Percentiles rank a stretch among this genome's conserved stretches.
Evolutionary conservation across 2,888 invertebrate genomes (phyloP).

Genomic region (Cerastoderma edule): DNA sequence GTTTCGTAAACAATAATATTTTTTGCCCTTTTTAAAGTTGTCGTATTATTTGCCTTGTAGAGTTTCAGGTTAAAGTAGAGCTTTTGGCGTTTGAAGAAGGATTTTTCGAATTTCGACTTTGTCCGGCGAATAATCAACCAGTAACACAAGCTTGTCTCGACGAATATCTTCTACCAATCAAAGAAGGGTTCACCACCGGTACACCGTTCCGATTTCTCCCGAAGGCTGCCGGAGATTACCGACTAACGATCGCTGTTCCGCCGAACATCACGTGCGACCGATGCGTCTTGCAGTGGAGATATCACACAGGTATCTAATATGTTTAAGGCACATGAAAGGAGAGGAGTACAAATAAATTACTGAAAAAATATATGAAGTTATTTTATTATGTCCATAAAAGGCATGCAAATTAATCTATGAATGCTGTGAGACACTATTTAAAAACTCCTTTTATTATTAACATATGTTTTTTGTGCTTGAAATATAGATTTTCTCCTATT

Average conservation of each 20-base stretch:
- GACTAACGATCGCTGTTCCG: constrained; percentile 50
- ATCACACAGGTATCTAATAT: constrained; percentile 51
- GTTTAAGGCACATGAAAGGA: too few species aligned
- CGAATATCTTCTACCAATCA: constrained; percentile 52
- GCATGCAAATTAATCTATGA: too few species aligned
- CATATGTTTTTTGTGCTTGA: too few species aligned
- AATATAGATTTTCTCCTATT: too few species aligned
- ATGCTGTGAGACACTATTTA: too few species aligned
- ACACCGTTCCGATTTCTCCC: constrained; percentile 57
- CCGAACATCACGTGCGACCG: constrained; percentile 51
- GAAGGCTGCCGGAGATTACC: constrained; percentile 54
- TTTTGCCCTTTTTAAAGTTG: too few species aligned
- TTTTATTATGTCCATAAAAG: too few species aligned
- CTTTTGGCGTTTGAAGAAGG: constrained; percentile 43
- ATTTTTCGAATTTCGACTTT: constrained; percentile 56
- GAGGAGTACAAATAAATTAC: too few species aligned
- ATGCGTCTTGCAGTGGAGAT: constrained; percentile 60
- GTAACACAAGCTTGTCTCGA: constrained; percentile 57
- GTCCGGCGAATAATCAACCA: constrained; percentile 35
- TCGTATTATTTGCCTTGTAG: too few species aligned
- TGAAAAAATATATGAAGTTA: too few species aligned
- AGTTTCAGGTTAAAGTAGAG: constrained; percentile 54
- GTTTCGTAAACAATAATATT: too few species aligned
- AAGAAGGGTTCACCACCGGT: constrained; percentile 51
- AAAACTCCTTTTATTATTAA: too few species aligned